Evolutionary conservation across 1,140 invertebrate species (phyloP).

Genomic region (Glomeris maerens): DNA sequence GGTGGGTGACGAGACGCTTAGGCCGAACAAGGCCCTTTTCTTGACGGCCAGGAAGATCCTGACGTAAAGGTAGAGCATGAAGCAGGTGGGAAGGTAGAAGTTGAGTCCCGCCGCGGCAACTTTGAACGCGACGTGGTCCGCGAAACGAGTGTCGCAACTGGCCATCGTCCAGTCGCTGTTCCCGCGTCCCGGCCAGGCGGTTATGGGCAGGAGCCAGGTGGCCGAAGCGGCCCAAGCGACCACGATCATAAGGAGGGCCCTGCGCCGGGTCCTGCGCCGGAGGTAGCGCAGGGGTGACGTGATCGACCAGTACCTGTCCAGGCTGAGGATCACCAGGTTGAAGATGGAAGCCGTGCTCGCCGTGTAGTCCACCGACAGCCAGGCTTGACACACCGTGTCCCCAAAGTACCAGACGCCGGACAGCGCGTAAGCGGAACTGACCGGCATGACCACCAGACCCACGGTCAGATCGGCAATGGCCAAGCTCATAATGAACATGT

Average conservation of each 20-base stretch:
- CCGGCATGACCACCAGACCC: conserved; percentile 46
- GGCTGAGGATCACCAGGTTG: conserved; percentile 39
- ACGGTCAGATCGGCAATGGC: conserved; percentile 49
- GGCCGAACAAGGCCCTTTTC: conserved; percentile 33
- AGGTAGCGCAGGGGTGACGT: conserved; percentile 45
- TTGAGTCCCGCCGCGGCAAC: conserved; percentile 39
- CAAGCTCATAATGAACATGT: conserved; percentile 49
- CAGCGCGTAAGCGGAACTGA: conserved; percentile 45
- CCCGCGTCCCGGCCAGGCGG: conserved; percentile 34
- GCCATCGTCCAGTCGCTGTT: conserved; percentile 21
- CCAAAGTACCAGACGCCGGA: conserved; percentile 41
- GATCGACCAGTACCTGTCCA: conserved; percentile 40
- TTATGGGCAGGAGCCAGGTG: conserved; percentile 39
- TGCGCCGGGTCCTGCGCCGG: conserved; percentile 39
- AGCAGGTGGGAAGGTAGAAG: conserved; percentile 43
- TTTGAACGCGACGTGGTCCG: conserved; percentile 36
- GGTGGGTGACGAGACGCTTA: conserved; percentile 15
- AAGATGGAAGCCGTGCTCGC: conserved; percentile 49
- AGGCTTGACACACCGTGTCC: conserved; percentile 36
- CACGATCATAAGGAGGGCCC: conserved; percentile 40
- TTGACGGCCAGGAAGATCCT: conserved; percentile 39
- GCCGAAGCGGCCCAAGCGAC: conserved; percentile 37
- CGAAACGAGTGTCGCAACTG: conserved; percentile 41
- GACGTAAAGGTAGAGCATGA: conserved; percentile 38
- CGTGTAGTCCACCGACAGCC: conserved; percentile 43